Evolutionary conservation across 2,113 vertebrate species (phyloP).

Genomic region (Sander lucioperca): DNA sequence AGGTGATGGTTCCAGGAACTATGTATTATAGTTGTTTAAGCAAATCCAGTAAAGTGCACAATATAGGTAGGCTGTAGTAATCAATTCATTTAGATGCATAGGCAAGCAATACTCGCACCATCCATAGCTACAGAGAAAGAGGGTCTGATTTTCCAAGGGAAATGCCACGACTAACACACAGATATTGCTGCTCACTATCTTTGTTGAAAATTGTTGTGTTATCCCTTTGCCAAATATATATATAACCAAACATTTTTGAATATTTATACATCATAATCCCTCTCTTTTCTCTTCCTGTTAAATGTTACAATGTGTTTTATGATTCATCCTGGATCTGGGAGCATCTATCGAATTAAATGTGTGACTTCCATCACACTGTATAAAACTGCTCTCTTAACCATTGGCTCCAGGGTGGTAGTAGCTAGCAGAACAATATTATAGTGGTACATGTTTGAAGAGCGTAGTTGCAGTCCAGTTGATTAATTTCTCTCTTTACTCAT

Average conservation of each 20-base stretch:
- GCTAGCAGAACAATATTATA: not conserved
- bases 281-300: not conserved
- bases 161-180: not conserved
- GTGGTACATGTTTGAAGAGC: not conserved
- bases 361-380: no score
- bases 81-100: not conserved
- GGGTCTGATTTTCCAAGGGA: not conserved
- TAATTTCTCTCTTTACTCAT: not conserved
- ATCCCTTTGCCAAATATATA: not conserved
- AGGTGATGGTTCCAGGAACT: no score
- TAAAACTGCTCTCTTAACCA: not conserved
- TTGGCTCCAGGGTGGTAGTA: not conserved
- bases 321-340: not conserved
- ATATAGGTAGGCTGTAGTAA: not conserved
- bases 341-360: not conserved
- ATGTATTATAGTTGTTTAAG: constrained; percentile 13
- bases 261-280: not conserved
- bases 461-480: not conserved
- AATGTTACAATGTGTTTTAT: not conserved
- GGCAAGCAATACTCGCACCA: not conserved
- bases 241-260: not conserved
- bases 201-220: not conserved
- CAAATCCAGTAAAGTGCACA: constrained; percentile 26
- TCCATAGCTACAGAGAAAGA: not conserved
- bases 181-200: not conserved